Percentiles rank a stretch among this genome's conserved stretches.
phyloP scores from a whole-genome alignment of 2,797 vertebrate species.

The Dendrocincla tyrannina region DNA sequence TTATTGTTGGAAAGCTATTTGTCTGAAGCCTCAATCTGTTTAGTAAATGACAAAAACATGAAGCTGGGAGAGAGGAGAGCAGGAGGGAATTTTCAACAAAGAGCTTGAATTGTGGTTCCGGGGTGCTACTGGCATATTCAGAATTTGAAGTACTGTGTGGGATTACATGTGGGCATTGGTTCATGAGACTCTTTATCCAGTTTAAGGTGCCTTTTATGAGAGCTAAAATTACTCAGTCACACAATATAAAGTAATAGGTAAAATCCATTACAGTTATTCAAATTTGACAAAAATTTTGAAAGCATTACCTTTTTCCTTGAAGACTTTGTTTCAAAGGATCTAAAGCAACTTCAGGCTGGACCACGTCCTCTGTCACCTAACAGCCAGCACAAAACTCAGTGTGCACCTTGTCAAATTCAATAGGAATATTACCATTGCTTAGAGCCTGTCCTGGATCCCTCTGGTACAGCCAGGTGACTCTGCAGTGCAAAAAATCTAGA shows the following conservation, averaged over 20 bases:
- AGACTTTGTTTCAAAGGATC: background rate
- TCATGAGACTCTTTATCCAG: background rate
- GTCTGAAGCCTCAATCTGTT: conserved; percentile 33
- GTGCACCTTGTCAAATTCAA: background rate
- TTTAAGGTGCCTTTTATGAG: background rate
- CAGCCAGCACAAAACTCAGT: background rate
- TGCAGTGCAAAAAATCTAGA: background rate
- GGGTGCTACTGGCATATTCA: background rate
- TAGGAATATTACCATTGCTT: background rate
- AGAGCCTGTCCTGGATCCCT: background rate
- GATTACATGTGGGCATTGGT: background rate
- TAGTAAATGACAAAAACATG: conserved; percentile 13
- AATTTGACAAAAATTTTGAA: background rate
- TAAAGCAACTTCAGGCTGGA: background rate
- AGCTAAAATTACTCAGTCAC: background rate
- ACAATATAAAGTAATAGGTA: background rate
- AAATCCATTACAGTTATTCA: background rate
- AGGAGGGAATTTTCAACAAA: background rate
- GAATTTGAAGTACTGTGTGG: background rate
- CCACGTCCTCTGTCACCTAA: background rate
- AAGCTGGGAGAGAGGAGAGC: background rate
- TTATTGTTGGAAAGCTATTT: conserved; percentile 46
- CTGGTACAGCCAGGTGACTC: background rate
- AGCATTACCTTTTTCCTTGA: background rate
- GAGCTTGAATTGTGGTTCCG: rapidly evolving